Base-by-base conservation (phyloP, 64 coral and sea anemone species). In the Actinia tenebrosa region DNA sequence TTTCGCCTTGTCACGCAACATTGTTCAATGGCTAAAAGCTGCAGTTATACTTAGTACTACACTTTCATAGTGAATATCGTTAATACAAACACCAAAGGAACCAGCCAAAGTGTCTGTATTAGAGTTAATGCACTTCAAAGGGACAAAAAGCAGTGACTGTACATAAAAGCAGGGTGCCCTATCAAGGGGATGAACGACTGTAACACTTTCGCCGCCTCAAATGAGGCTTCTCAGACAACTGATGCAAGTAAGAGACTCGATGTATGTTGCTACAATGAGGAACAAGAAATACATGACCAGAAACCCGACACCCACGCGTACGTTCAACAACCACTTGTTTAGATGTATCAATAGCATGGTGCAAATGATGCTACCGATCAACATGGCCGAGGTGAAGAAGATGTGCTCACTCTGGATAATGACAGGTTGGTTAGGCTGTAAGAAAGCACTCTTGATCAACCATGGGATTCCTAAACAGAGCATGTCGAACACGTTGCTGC, bases 401-500 rank as follows among this genome's bases (percentile, higher is more conserved):
- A 95, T 95, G 42, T 95, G 91, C 78, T 89, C 87, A 64, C 93
- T 91, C 20, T 91, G 80, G 20, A 95, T 95, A 26, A 91, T 44
- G 37, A 95, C 93, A 78, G 83, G 87, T 9, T 78, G 80, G 46
- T 86, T 85, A 16, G 93, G 93, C 50, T 84, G 90, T 56, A 95
- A 58, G 10, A 95, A 58, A 10, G 93, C 89, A 42, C 89, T 95
- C 83, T 91, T 91, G 58, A 95, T 88, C 52, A 95, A 23, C 93
- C 93, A 95, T 5, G 93, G 93, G 30, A 95, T 89, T 43, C 93
- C 89, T 18, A 95, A 52, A 82, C 93, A 95, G 17, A 95, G 27
- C 93, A 95, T 95, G 56, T 95, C 93, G 91, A 95, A 95, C 3
- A 95, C 89, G 55, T 95, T 95, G 50, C 93, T 95, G 44, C 93